Percentiles rank a stretch among this genome's conserved stretches.
Conservation (phyloP, 2,888 invertebrate species). For the Calliphora vomitoria region DNA sequence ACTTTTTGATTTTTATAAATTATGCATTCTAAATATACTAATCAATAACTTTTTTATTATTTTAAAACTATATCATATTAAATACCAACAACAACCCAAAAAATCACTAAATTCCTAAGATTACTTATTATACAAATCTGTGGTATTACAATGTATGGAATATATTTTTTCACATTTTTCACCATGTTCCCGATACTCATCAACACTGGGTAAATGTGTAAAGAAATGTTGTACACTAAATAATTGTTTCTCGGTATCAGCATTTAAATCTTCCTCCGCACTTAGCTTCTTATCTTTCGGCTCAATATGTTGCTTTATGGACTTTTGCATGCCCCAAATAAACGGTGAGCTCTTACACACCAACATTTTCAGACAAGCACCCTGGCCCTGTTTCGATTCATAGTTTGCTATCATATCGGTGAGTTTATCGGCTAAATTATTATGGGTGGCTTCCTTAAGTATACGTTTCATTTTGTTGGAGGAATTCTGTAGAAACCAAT, state of each 20-base stretch:
- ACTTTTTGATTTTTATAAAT: too few relatives aligned
- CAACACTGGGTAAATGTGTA: constrained; percentile 87
- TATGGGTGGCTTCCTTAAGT: constrained; percentile 87
- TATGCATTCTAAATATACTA: too few relatives aligned
- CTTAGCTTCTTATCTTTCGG: not conserved
- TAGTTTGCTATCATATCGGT: constrained; percentile 87
- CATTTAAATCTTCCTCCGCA: constrained; percentile 43
- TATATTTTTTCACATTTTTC: constrained; percentile 88
- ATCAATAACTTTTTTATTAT: too few relatives aligned
- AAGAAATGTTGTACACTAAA: constrained; percentile 85
- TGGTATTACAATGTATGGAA: constrained; percentile 83
- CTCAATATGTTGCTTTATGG: constrained; percentile 84
- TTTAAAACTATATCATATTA: too few relatives aligned
- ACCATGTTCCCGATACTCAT: constrained; percentile 87
- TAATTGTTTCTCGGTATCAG: constrained; percentile 32
- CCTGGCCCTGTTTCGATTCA: constrained; percentile 86
- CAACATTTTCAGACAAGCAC: constrained; percentile 89
- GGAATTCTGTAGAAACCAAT: constrained; percentile 88
- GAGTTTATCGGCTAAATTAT: constrained; percentile 87
- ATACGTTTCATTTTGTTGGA: constrained; percentile 85
- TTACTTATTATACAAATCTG: constrained; percentile 48
- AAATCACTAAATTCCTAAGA: not conserved
- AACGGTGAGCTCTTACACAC: constrained; percentile 92
- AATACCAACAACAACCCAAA: not conserved
- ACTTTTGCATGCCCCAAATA: constrained; percentile 90